Evolutionary conservation across 1,140 invertebrate genomes (phyloP).

Genomic region (Dermatophagoides farinae): DNA sequence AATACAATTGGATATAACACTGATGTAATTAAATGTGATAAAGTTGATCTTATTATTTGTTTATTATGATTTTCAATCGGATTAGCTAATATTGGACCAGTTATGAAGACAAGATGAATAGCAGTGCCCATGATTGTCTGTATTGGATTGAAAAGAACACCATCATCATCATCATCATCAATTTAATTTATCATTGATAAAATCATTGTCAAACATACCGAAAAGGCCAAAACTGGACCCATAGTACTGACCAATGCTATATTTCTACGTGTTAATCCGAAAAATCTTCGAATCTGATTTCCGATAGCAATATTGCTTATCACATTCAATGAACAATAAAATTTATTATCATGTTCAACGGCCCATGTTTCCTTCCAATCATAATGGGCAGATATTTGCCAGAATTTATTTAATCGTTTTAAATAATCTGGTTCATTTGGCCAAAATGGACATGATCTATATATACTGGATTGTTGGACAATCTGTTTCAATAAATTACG

Average conservation of each 20-base stretch:
- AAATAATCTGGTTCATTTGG: background rate
- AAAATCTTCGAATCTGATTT: background rate
- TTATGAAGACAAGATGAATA: background rate
- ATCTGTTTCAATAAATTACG: no score
- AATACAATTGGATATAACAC: background rate
- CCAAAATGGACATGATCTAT: background rate
- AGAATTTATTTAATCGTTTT: background rate
- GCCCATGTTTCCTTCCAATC: background rate
- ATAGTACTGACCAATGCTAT: background rate
- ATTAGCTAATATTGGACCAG: background rate
- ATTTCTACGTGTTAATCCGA: background rate
- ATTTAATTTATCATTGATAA: background rate
- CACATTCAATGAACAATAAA: background rate
- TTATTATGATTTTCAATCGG: background rate
- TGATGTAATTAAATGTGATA: background rate
- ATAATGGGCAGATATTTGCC: background rate
- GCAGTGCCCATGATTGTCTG: background rate
- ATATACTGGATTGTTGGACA: no score
- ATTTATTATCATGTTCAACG: background rate
- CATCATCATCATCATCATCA: no score
- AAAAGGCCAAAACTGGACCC: no score
- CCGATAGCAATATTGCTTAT: background rate
- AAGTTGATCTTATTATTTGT: background rate
- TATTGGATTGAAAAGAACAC: background rate
- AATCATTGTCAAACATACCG: background rate